A percentile compares a stretch with the other conserved stretches of the same genome.
phyloP scores from a whole-genome alignment of 2,113 vertebrate species.

The Pagrus major region DNA sequence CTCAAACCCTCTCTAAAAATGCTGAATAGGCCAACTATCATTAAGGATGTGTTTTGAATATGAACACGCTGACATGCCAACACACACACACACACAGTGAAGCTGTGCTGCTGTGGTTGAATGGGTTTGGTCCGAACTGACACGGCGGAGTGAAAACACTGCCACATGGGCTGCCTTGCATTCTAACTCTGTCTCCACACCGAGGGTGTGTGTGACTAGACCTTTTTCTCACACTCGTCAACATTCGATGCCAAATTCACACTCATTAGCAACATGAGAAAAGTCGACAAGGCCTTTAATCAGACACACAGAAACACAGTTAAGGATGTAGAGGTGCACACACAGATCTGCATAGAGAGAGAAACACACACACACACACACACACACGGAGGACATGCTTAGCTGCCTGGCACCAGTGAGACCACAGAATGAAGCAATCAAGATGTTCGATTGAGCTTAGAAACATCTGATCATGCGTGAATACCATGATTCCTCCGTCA shows the following conservation, averaged over 20 bases:
- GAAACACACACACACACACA: conserved; percentile 6
- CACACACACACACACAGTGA: conserved; percentile 1
- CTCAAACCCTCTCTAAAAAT: conserved; percentile 8
- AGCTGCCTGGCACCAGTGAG: conserved; percentile 28
- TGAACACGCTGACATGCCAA: conserved; percentile 11
- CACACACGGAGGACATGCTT: neutral
- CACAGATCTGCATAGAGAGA: neutral
- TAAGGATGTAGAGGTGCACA: conserved; percentile 7
- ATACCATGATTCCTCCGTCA: conserved; percentile 3
- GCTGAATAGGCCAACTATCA: neutral
- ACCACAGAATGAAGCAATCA: conserved; percentile 43
- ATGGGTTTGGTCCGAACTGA: conserved; percentile 38
- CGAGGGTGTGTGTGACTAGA: conserved; percentile 7
- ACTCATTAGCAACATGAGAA: conserved; percentile 55
- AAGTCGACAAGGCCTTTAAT: conserved; percentile 43
- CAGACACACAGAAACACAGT: conserved; percentile 9
- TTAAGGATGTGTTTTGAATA: conserved; percentile 35
- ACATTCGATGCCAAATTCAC: conserved; percentile 52
- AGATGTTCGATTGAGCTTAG: conserved; percentile 37
- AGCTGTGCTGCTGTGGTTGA: conserved; percentile 24
- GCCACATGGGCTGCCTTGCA: conserved; percentile 38
- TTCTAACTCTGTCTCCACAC: conserved; percentile 25
- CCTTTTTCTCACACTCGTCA: conserved; percentile 51
- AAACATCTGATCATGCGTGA: conserved; percentile 25
- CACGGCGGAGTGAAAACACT: conserved; percentile 36